phyloP scores from a whole-genome alignment of 2,888 invertebrate species.

The Protophormia terraenovae region DNA sequence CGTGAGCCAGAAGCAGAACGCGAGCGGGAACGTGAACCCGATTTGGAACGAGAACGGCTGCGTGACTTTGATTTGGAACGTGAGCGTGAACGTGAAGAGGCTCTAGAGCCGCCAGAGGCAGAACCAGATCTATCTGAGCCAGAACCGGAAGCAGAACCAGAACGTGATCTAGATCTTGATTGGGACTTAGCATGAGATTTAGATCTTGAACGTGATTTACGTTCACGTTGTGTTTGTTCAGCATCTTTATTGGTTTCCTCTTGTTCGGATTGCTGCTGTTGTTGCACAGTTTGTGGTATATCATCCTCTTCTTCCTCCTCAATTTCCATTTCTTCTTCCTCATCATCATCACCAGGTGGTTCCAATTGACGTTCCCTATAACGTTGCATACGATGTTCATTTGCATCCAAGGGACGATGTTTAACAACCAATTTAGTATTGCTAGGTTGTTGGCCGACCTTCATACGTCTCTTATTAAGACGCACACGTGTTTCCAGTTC shows the following conservation, averaged over 20 bases:
- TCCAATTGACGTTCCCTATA: conserved; percentile 94
- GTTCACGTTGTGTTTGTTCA: conserved; percentile 68
- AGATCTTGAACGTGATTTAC: conserved; percentile 68
- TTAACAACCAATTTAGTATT: conserved; percentile 89
- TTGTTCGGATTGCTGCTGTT: conserved; percentile 72
- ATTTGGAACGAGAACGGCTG: conserved; percentile 57
- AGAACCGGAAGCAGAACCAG: conserved; percentile 74
- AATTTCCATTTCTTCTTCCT: conserved; percentile 85
- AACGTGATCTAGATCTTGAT: conserved; percentile 77
- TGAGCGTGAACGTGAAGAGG: conserved; percentile 65
- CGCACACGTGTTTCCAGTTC: conserved; percentile 97
- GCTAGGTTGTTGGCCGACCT: conserved; percentile 84
- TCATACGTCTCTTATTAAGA: conserved; percentile 94
- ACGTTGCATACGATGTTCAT: conserved; percentile 93
- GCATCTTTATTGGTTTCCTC: conserved; percentile 67
- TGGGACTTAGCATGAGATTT: conserved; percentile 75
- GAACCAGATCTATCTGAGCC: conserved; percentile 79
- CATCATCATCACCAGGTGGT: conserved; percentile 89
- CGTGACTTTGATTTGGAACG: conserved; percentile 64
- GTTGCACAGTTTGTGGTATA: conserved; percentile 42
- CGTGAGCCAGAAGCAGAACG: conserved; percentile 52
- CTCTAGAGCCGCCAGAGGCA: conserved; percentile 72
- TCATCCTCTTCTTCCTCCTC: conserved; percentile 82
- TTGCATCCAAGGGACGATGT: conserved; percentile 92
- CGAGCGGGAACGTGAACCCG: conserved; percentile 53